These are phyloP conservation scores for Tolmerus cingulatus DNA, from an alignment of 2,888 invertebrate genomes.

Conservation along the genomic window DNA sequence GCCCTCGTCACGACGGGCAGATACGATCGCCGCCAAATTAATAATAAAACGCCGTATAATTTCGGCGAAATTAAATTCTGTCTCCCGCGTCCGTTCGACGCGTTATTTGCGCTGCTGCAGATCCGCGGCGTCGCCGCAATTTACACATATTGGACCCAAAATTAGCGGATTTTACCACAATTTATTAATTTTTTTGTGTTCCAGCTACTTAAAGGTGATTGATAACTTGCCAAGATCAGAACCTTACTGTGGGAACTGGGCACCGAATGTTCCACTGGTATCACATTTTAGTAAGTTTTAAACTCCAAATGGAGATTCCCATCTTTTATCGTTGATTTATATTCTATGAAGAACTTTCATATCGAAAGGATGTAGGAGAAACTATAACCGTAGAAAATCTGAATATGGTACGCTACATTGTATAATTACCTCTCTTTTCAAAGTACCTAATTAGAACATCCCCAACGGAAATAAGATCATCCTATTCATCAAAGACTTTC, in stretches of 20 bases:
- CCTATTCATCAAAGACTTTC: no score
- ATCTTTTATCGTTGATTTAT: no score
- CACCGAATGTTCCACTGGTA: neutral
- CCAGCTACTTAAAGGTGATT: neutral
- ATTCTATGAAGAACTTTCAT: no score
- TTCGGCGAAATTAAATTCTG: constrained; percentile 9
- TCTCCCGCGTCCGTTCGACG: neutral
- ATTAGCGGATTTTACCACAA: constrained; percentile 19
- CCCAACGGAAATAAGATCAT: no score
- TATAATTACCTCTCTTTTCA: no score
- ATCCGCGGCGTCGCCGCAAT: neutral
- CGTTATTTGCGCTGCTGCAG: neutral
- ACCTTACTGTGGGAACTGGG: neutral
- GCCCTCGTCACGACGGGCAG: neutral
- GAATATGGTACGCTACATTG: no score
- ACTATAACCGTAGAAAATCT: no score
- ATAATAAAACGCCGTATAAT: neutral
- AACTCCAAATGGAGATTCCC: neutral
- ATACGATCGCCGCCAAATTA: neutral
- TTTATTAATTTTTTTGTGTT: constrained; percentile 15
- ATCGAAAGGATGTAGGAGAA: no score
- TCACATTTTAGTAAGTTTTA: neutral
- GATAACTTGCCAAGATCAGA: neutral
- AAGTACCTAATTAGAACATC: no score
- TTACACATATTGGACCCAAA: neutral